Percentiles rank a stretch among this genome's conserved stretches.
phyloP scores from a whole-genome alignment of 2,888 invertebrate genomes.

The Lingula anatina region DNA sequence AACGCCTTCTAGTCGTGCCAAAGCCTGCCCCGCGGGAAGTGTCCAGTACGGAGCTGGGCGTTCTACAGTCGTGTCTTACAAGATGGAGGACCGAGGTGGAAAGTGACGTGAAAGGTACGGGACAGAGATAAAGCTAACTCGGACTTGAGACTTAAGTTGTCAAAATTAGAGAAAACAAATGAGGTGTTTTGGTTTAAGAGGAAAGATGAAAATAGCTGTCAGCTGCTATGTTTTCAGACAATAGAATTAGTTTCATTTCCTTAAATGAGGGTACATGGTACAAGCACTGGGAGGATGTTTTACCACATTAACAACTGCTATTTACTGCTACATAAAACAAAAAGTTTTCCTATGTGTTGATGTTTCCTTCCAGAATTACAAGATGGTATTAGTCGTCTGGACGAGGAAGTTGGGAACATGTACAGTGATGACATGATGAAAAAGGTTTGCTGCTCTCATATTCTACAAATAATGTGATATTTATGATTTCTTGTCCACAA shows the following conservation, averaged over 20 bases:
- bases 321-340: too few relatives aligned
- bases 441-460: constrained; percentile 23
- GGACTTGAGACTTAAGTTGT: background rate
- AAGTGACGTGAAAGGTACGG: constrained; percentile 47
- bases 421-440: constrained; percentile 46
- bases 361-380: constrained; percentile 46
- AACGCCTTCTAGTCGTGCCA: background rate
- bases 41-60: constrained; percentile 40
- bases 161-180: too few relatives aligned
- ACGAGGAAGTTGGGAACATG: constrained; percentile 42
- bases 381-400: constrained; percentile 39
- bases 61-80: constrained; percentile 48
- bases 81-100: constrained; percentile 53
- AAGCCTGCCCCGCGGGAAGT: constrained; percentile 44
- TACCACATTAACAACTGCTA: too few relatives aligned
- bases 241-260: too few relatives aligned
- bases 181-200: too few relatives aligned
- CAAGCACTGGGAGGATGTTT: too few relatives aligned
- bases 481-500: background rate
- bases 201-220: background rate
- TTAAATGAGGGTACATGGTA: too few relatives aligned
- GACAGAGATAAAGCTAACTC: background rate
- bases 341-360: too few relatives aligned
- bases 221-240: background rate
- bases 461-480: background rate